Evolutionary conservation across 2,797 vertebrate species (phyloP).

Genomic region (Hirundo rustica): DNA sequence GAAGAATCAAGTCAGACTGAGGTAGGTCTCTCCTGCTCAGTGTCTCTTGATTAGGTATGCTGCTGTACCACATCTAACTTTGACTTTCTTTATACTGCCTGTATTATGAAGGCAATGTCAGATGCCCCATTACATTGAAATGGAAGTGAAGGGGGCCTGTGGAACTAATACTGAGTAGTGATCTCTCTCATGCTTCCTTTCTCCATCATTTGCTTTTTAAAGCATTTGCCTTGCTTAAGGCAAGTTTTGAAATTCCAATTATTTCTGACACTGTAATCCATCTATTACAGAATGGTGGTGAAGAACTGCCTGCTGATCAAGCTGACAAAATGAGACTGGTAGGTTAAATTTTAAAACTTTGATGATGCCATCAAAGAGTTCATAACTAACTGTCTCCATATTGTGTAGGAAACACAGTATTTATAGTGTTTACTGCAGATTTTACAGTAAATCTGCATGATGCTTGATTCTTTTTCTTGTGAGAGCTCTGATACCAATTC

Average conservation of each 20-base stretch:
- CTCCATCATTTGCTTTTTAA: neutral
- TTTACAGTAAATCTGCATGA: neutral
- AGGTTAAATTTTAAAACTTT: constrained; percentile 34
- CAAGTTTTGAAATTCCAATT: neutral
- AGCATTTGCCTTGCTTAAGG: neutral
- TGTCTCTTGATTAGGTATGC: neutral
- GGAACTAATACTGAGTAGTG: neutral
- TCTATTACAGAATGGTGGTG: constrained; percentile 82
- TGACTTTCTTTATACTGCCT: neutral
- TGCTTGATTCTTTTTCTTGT: neutral
- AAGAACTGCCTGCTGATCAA: constrained; percentile 72
- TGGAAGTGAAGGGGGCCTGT: neutral
- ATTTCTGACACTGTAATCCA: neutral
- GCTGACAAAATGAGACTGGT: constrained; percentile 78
- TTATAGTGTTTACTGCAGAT: neutral
- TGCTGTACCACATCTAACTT: neutral
- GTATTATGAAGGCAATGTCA: neutral
- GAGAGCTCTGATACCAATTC: neutral
- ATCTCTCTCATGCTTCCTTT: neutral
- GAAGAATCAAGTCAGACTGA: constrained; percentile 78
- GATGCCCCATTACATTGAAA: neutral
- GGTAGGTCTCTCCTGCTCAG: neutral
- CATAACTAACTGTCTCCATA: neutral
- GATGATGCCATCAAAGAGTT: neutral
- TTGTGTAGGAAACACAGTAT: neutral